Conservation (phyloP, 2,113 vertebrate genomes). For the Callorhinus ursinus region DNA sequence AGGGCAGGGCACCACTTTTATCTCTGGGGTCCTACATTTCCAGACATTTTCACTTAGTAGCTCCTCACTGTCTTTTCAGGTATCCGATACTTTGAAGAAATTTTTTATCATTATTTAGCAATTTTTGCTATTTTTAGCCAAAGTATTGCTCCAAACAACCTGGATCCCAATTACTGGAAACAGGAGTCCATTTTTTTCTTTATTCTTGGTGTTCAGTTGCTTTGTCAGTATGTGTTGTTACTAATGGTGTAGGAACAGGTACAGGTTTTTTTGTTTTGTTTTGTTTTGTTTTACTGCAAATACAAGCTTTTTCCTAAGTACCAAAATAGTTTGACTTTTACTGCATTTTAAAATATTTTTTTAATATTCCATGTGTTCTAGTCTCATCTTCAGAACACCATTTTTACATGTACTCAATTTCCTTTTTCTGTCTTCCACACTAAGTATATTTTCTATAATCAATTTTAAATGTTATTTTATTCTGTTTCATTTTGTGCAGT, state of each 20-base stretch:
- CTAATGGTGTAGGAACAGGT: background rate
- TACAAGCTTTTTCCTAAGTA: background rate
- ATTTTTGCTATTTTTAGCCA: background rate
- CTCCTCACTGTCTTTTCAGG: background rate
- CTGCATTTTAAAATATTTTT: slow-evolving; percentile 25
- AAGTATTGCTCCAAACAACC: background rate
- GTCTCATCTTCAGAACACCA: background rate
- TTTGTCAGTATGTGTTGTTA: background rate
- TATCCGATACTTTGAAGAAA: background rate
- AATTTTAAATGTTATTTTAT: slow-evolving; percentile 2
- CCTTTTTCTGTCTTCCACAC: slow-evolving; percentile 1
- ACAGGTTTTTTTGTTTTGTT: background rate
- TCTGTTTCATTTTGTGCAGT: background rate
- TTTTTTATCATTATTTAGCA: background rate
- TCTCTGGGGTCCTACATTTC: background rate
- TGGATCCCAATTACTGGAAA: background rate
- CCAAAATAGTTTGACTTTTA: background rate
- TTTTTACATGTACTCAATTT: background rate
- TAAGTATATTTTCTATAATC: slow-evolving; percentile 36
- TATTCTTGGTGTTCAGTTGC: background rate
- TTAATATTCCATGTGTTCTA: background rate
- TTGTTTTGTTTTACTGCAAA: background rate
- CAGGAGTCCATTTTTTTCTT: background rate
- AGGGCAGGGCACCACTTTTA: background rate
- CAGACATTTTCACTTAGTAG: background rate